Evolutionary conservation across 92 coral and sea anemone genomes (phyloP).

Genomic region (Palythoa grandis): DNA sequence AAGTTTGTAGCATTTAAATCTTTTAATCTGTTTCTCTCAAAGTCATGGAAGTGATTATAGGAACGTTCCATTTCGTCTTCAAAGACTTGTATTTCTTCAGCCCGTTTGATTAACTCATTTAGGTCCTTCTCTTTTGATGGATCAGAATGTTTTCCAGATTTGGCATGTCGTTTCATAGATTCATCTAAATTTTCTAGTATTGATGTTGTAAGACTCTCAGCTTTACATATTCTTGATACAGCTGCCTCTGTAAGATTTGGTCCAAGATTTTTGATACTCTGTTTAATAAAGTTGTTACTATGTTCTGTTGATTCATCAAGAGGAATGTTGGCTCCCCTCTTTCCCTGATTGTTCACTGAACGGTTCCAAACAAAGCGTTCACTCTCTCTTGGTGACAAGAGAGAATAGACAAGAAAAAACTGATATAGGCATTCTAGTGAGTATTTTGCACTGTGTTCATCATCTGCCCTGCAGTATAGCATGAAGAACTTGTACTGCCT

Average conservation of each 20-base stretch:
- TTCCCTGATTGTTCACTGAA: slow-evolving; percentile 50
- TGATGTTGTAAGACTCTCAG: slow-evolving; percentile 43
- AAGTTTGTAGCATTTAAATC: slow-evolving; percentile 44
- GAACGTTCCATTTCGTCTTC: slow-evolving; percentile 2
- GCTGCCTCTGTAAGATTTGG: slow-evolving; percentile 61
- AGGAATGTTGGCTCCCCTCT: slow-evolving; percentile 64
- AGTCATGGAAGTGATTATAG: slow-evolving; percentile 28
- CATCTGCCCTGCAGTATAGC: slow-evolving; percentile 61
- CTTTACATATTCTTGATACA: slow-evolving; percentile 43
- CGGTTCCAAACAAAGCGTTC: slow-evolving; percentile 60
- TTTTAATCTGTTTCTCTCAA: slow-evolving; percentile 49
- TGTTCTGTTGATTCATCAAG: slow-evolving; percentile 68
- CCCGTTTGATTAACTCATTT: slow-evolving; percentile 46
- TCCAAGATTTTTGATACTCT: slow-evolving; percentile 68
- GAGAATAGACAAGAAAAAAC: slow-evolving; percentile 51
- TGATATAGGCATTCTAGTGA: slow-evolving; percentile 67
- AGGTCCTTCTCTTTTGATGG: slow-evolving; percentile 21
- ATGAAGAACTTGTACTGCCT: slow-evolving; percentile 62
- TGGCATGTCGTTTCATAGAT: neutral
- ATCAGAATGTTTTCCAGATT: neutral
- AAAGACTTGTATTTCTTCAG: neutral
- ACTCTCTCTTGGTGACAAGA: slow-evolving; percentile 56
- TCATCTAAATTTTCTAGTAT: slow-evolving; percentile 49
- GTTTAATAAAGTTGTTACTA: slow-evolving; percentile 61
- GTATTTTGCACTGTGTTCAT: slow-evolving; percentile 48